Evolutionary conservation across 2,888 invertebrate genomes (phyloP).

Genomic region (Leucophenga maculata): DNA sequence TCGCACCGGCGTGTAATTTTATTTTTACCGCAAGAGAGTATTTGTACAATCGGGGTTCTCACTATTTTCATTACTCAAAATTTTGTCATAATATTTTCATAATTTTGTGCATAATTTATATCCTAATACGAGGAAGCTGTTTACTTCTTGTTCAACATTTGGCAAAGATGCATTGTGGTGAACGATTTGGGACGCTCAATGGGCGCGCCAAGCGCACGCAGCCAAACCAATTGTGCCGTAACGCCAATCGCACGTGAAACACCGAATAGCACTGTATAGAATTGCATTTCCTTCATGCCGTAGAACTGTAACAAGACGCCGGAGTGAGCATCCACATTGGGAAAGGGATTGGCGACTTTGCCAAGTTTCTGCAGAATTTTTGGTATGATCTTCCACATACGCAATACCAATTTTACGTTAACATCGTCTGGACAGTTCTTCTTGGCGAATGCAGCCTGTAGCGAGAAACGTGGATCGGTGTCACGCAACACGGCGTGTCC

Average conservation of each 20-base stretch:
- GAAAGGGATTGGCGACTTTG: constrained; percentile 91
- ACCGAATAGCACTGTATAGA: constrained; percentile 89
- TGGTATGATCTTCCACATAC: constrained; percentile 84
- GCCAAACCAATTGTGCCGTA: constrained; percentile 83
- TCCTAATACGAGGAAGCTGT: no score
- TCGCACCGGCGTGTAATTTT: no score
- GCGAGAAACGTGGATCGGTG: constrained; percentile 83
- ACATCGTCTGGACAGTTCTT: constrained; percentile 85
- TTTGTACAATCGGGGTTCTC: no score
- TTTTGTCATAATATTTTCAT: no score
- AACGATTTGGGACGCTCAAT: constrained; percentile 76
- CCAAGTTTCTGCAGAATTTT: constrained; percentile 83
- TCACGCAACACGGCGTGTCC: constrained; percentile 88
- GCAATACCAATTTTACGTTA: constrained; percentile 81
- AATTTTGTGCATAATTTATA: no score
- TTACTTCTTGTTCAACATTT: neutral
- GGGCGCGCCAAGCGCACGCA: constrained; percentile 82
- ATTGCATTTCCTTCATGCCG: constrained; percentile 86
- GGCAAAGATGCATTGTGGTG: neutral
- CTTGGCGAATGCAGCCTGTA: constrained; percentile 85
- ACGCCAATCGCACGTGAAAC: constrained; percentile 87
- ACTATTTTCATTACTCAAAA: no score
- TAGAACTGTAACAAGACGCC: constrained; percentile 86
- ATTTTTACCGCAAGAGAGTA: no score
- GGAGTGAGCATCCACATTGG: constrained; percentile 90